A percentile compares a stretch with the other conserved stretches of the same genome.
Evolutionary conservation across 2,888 invertebrate genomes (phyloP).

Genomic region (Cecidostiba fungosa): DNA sequence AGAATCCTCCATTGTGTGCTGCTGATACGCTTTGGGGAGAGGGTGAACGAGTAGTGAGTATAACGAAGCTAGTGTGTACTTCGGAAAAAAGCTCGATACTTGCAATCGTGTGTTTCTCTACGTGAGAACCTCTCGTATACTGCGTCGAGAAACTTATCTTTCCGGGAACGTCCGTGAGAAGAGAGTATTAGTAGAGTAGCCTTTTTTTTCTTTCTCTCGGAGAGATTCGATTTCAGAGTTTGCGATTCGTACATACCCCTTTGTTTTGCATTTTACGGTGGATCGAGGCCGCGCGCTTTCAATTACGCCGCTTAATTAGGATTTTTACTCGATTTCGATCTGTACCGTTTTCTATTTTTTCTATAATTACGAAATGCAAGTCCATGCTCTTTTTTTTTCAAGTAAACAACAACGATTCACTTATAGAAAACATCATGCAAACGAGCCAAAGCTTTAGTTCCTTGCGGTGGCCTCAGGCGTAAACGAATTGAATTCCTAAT

Average conservation of each 20-base stretch:
- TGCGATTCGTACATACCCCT: not conserved
- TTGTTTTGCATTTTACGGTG: constrained; percentile 3
- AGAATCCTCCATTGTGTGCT: constrained; percentile 45
- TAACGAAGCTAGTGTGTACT: not conserved
- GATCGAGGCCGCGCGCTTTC: not conserved
- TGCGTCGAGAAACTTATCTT: not conserved
- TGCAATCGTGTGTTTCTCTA: not conserved
- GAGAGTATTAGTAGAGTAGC: not conserved
- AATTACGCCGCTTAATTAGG: constrained; percentile 6
- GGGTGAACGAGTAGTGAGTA: too few relatives aligned
- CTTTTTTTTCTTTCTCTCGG: not conserved
- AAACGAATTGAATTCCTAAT: too few relatives aligned
- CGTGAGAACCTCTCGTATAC: not conserved
- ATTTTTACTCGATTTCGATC: constrained; percentile 1
- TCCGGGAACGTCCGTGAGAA: not conserved
- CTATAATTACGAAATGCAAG: too few relatives aligned
- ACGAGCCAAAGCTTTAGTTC: too few relatives aligned
- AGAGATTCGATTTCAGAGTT: not conserved
- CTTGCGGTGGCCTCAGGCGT: too few relatives aligned
- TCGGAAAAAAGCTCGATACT: not conserved
- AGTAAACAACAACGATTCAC: too few relatives aligned
- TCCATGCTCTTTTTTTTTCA: too few relatives aligned
- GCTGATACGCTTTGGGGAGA: constrained; percentile 14
- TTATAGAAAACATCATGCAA: too few relatives aligned
- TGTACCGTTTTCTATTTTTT: too few relatives aligned